These are phyloP conservation scores for Porites australiensis DNA, from an alignment of 64 coral and sea anemone genomes.

Conservation along the genomic window DNA sequence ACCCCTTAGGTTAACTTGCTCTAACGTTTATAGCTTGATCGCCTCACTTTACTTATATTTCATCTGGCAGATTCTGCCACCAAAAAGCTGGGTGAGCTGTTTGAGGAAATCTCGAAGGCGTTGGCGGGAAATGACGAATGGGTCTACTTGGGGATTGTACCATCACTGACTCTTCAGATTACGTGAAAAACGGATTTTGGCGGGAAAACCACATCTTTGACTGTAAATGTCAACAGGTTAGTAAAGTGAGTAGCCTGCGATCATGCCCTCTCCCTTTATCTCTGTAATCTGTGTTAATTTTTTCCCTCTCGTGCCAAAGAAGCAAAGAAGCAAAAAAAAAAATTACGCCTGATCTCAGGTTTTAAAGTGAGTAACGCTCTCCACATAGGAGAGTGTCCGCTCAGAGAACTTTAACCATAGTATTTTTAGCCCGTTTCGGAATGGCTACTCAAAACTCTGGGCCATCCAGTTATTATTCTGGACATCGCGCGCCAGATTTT, in stretches of 20 bases:
- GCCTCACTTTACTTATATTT: no score
- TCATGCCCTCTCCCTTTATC: no score
- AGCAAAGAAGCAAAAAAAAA: no score
- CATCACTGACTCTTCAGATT: background rate
- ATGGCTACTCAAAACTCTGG: no score
- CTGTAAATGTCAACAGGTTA: background rate
- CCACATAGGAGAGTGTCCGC: no score
- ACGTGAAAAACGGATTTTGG: background rate
- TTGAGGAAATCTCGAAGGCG: background rate
- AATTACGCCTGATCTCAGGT: no score
- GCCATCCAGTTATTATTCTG: no score
- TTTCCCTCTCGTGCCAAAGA: no score
- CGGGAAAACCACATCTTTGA: background rate
- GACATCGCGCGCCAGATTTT: no score
- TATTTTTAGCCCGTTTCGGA: no score
- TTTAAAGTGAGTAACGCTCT: background rate
- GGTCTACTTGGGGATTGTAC: background rate
- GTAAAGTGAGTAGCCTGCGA: background rate
- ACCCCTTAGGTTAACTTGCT: background rate
- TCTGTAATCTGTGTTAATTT: background rate
- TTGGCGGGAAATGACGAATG: conserved; percentile 14
- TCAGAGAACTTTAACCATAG: no score
- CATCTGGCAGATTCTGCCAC: conserved; percentile 8
- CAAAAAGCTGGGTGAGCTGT: background rate
- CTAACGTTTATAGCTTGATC: no score